Base-by-base conservation (phyloP, 2,113 vertebrate genomes). In the Prionailurus bengalensis region DNA sequence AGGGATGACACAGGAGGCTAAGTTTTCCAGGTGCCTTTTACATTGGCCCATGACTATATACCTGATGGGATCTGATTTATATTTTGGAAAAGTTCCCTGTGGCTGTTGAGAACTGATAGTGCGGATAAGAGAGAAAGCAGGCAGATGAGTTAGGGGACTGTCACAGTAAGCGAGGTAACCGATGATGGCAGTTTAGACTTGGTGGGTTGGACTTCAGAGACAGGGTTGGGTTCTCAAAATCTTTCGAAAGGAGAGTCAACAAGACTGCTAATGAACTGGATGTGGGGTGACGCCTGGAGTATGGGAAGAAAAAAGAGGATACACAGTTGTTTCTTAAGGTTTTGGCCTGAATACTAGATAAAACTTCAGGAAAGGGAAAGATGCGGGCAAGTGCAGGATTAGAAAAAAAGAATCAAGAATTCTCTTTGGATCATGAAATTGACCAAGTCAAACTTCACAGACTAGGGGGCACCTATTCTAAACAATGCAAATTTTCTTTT, bases 401-500 rank as follows among this genome's bases (percentile, higher is more conserved):
- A 11, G 39, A 55, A 70, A 85, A 96, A 81, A 19, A 61, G 36
- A 93, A 66, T 73, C 2, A 36, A 97, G 36, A 92, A 91, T 93
- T 82, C 23, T 93, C 5, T 94, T 95, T 94, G 71, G 51, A 80
- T 89, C 74, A 89, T 53, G 25, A 92, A 90, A 83, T 83, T 55
- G 68, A 84, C 39, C 31, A 86, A n/a, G 51, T 95, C 68, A 89
- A 79, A 91, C 61, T 91, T 31, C 55, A 68, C 2, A 90, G 48
- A 80, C 58, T 71, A 58, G 87, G 33, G 70, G 33, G 82, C 33
- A 70, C 17, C 16, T 89, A 45, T 48, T 95, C 48, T 96, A 86
- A 95, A 73, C 19, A 90, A 85, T 73, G 48, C 27, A 94, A 74
- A 90, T 27, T 91, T 96, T 97, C 78, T 45, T 45, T 45, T 45